phyloP scores from a whole-genome alignment of 2,888 invertebrate genomes.

The Resseliella maxima region DNA sequence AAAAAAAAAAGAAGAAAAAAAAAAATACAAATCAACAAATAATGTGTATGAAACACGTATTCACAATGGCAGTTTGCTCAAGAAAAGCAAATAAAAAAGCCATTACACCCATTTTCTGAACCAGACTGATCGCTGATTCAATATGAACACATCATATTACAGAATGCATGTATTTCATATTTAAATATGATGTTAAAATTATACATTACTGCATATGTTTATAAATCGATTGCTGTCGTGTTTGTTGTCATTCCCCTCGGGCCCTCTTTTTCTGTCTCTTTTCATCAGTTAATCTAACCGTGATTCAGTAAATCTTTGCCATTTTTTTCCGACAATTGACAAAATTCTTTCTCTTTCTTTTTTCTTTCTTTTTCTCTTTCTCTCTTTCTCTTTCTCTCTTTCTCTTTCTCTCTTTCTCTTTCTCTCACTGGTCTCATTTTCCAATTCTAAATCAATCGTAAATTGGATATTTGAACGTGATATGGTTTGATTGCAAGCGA shows the following conservation, averaged over 20 bases:
- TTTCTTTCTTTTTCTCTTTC: too few relatives aligned
- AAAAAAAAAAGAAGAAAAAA: too few relatives aligned
- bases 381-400: too few relatives aligned
- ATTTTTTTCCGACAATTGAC: too few relatives aligned
- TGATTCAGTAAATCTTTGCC: too few relatives aligned
- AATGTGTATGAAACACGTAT: slow-evolving; percentile 7
- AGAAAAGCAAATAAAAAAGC: slow-evolving; percentile 18
- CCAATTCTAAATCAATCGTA: too few relatives aligned
- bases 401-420: too few relatives aligned
- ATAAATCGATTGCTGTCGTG: slow-evolving; percentile 28
- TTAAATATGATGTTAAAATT: slow-evolving; percentile 55
- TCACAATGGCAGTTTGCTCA: background rate
- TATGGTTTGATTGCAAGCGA: too few relatives aligned
- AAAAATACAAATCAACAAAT: background rate
- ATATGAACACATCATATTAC: slow-evolving; percentile 31
- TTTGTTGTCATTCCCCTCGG: background rate
- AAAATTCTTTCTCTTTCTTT: background rate
- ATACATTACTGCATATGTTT: slow-evolving; percentile 49
- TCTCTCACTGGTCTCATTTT: too few relatives aligned
- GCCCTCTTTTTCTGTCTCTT: background rate
- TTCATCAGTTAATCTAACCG: background rate
- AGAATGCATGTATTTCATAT: slow-evolving; percentile 46
- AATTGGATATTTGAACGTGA: too few relatives aligned
- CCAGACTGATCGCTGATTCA: slow-evolving; percentile 41
- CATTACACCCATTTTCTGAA: slow-evolving; percentile 36